Evolutionary conservation across 2,797 vertebrate species (phyloP), one percentile per base, ranked within the genome.

Genomic region (Euthynnus affinis): DNA sequence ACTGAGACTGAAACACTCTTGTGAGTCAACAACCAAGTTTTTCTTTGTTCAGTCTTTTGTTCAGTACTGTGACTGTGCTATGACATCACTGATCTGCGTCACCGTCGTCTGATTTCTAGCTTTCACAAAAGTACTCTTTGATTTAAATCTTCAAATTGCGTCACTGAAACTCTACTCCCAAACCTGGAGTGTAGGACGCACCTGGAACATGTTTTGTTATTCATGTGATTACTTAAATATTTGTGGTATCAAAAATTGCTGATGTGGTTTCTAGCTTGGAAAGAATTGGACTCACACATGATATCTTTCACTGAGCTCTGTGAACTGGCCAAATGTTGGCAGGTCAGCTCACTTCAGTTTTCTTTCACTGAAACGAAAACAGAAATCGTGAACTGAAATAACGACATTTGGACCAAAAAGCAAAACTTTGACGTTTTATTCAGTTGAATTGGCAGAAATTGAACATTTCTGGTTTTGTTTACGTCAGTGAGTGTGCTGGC

Each of bases 311-410:
- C 9, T 14, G 44, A 65, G 15, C 8, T 5, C 34, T 2, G 34
- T 42, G 23, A 55, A 65, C 15, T 49, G 46, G 18, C n/a, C 9
- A 81, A 68, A 71, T 61, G 78, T 68, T 76, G 48, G 20, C 27
- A 42, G 18, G 8, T 29, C 52, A 40, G 14, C 72, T 48, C 15
- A 6, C 6, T 77, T 77, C 20, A 65, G 23, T 61, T 67, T 80
- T 25, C 46, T 78, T 60, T 67, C 18, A 78, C 1, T 20, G 0
- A 44, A 68, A 62, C 7, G 48, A 60, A 60, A 10, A 44, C 44
- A 56, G 22, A 62, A 61, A 58, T 8, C 51, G 23, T 60, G 77
- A 89, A 85, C 4, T 78, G 80, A 87, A 88, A 85, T 37, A 13
- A 3, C 0, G 20, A 51, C 40, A 20, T 3, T 15, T 27, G 20